Evolutionary conservation across 2,888 invertebrate species (phyloP), one percentile per base, ranked within the genome.

Genomic region (Zaprionus lineosus): DNA sequence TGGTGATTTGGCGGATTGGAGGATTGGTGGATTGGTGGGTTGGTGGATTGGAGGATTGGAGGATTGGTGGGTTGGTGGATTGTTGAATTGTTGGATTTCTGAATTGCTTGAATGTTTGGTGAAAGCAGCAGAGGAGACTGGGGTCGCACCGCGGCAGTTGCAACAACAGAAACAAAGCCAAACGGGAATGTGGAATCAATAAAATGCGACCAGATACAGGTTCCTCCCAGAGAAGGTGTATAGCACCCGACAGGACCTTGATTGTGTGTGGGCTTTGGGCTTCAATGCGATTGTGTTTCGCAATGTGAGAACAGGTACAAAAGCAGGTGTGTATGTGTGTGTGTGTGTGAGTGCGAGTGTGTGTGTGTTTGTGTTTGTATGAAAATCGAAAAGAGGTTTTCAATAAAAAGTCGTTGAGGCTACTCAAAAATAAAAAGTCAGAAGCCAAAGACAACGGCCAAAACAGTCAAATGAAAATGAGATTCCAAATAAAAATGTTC

Each of bases 181-280:
- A n/a, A 7, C n/a, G 50, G 9, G 9, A 46, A 53, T 48, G 18
- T 48, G 40, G 34, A 33, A 48, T 41, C 40, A 48, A 48, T 48
- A 29, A 41, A 56, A 50, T 37, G 39, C 50, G 31, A 21, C 19
- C 48, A 52, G 31, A 19, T 40, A 53, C 60, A 65, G 48, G 60
- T 66, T 41, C 21, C 47, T 50, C 47, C 51, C n/a, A n/a, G n/a
- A 39, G 43, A 59, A 6, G 28, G 18, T 34, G 11, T 4, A 5
- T n/a, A 4, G 12, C 15, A 12, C 18, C 6, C 8, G 37, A 5
- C 5, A 3, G 19, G 5, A 5, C 19, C 19, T 3, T 5, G 19
- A 5, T 3, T 3, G 3, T 3, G 3, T 19, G 19, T 3, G 3
- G 19, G 19, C 19, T 19, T 19, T 5, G 29, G 21, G 21, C 29